Conservation (phyloP, 2,113 vertebrate species). For the Gobiocypris rarus region DNA sequence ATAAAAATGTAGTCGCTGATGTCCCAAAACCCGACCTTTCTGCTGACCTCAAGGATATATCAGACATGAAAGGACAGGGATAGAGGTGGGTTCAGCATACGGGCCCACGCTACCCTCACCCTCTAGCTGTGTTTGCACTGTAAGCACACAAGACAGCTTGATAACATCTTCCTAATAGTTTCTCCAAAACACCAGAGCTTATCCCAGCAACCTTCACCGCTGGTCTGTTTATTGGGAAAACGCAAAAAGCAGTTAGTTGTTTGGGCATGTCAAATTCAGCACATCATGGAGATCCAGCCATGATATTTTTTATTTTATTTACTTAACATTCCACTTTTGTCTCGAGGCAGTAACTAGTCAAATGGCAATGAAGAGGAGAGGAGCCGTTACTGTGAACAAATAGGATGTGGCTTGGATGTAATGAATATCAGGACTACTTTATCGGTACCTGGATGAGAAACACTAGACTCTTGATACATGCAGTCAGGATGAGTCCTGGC, state of each 20-base stretch:
- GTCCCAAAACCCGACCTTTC: slow-evolving; percentile 67
- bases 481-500: slow-evolving; percentile 57
- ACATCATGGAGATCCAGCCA: slow-evolving; percentile 34
- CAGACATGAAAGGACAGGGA: slow-evolving; percentile 39
- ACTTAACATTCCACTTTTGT: slow-evolving; percentile 45
- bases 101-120: slow-evolving; percentile 66
- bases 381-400: slow-evolving; percentile 53
- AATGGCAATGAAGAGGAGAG: slow-evolving; percentile 33
- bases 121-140: slow-evolving; percentile 75
- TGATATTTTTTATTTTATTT: slow-evolving; percentile 40
- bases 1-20: slow-evolving; percentile 62
- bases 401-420: slow-evolving; percentile 51
- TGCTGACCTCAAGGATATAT: slow-evolving; percentile 51
- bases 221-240: slow-evolving; percentile 41
- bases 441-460: background rate
- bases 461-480: too few relatives aligned
- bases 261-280: slow-evolving; percentile 41
- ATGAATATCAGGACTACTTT: slow-evolving; percentile 15
- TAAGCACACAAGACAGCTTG: slow-evolving; percentile 73
- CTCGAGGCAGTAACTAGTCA: slow-evolving; percentile 55
- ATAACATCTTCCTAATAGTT: slow-evolving; percentile 76
- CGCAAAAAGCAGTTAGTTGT: slow-evolving; percentile 36
- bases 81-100: slow-evolving; percentile 58
- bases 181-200: slow-evolving; percentile 70
- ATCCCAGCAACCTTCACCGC: slow-evolving; percentile 30